phyloP scores from a whole-genome alignment of 1,140 invertebrate genomes.

The Aphelenchoides fujianensis region DNA sequence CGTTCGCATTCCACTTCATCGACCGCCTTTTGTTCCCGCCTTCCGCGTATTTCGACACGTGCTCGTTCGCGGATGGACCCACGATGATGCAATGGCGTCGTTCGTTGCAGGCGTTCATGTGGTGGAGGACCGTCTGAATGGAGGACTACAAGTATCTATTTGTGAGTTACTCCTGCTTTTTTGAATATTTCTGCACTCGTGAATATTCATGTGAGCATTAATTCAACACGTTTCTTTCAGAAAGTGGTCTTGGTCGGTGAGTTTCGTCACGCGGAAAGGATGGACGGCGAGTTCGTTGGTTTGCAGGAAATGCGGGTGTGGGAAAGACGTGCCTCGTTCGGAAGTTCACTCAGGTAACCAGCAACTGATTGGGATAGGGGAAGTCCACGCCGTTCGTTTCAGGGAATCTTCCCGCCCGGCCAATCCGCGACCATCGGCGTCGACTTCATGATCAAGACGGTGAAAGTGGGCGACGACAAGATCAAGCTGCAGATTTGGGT shows the following conservation, averaged over 20 bases:
- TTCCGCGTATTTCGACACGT: too few relatives aligned
- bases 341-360: conserved; percentile 57
- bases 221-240: neutral
- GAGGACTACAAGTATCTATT: conserved; percentile 63
- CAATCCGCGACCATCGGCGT: conserved; percentile 91
- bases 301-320: conserved; percentile 70
- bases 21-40: too few relatives aligned
- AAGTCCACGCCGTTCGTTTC: conserved; percentile 9
- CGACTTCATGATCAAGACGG: conserved; percentile 93
- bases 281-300: neutral
- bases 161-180: neutral
- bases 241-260: conserved; percentile 60
- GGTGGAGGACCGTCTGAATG: neutral
- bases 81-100: neutral
- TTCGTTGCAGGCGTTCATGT: neutral
- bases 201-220: neutral
- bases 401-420: conserved; percentile 87
- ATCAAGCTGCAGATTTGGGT: conserved; percentile 72
- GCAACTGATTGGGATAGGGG: conserved; percentile 20
- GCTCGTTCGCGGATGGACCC: too few relatives aligned
- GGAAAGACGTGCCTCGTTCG: conserved; percentile 76
- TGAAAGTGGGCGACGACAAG: conserved; percentile 84
- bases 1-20: too few relatives aligned
- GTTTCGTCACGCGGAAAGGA: conserved; percentile 29
- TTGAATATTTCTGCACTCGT: neutral